Evolutionary conservation across 2,888 invertebrate genomes (phyloP).

Genomic region (Bembecia ichneumoniformis): DNA sequence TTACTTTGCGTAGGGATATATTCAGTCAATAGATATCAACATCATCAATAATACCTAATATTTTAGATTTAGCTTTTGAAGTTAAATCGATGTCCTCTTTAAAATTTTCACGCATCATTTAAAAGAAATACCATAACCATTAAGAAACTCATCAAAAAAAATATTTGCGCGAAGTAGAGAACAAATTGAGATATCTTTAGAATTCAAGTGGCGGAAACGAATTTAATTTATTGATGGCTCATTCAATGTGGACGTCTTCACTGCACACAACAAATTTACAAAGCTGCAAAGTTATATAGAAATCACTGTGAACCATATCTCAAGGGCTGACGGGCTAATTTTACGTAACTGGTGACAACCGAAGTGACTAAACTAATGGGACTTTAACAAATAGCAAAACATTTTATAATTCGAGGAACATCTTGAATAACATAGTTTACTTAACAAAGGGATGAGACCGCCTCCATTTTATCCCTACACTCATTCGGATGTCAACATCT

Average conservation of each 20-base stretch:
- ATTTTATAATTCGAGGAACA: slow-evolving; percentile 67
- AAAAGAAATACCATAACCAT: slow-evolving; percentile 33
- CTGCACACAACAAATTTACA: slow-evolving; percentile 58
- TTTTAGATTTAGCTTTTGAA: no score
- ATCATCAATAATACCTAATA: no score
- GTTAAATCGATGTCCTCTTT: neutral
- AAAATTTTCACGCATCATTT: slow-evolving; percentile 33
- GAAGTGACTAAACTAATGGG: slow-evolving; percentile 66
- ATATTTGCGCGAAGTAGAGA: slow-evolving; percentile 41
- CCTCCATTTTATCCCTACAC: slow-evolving; percentile 43
- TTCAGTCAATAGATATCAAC: no score
- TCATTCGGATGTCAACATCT: slow-evolving; percentile 59
- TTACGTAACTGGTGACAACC: slow-evolving; percentile 11
- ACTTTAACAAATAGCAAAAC: slow-evolving; percentile 71
- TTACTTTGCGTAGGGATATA: no score
- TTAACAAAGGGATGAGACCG: slow-evolving; percentile 53
- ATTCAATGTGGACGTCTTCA: slow-evolving; percentile 49
- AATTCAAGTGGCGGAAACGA: slow-evolving; percentile 65
- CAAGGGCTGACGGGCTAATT: neutral
- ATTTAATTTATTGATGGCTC: slow-evolving; percentile 70
- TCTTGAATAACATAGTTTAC: slow-evolving; percentile 57
- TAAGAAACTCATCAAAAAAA: slow-evolving; percentile 29
- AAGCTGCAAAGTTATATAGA: slow-evolving; percentile 21
- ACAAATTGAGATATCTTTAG: slow-evolving; percentile 66
- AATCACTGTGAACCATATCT: neutral